Conservation (phyloP, 2,113 vertebrate species). For the Aramus guarauna region DNA sequence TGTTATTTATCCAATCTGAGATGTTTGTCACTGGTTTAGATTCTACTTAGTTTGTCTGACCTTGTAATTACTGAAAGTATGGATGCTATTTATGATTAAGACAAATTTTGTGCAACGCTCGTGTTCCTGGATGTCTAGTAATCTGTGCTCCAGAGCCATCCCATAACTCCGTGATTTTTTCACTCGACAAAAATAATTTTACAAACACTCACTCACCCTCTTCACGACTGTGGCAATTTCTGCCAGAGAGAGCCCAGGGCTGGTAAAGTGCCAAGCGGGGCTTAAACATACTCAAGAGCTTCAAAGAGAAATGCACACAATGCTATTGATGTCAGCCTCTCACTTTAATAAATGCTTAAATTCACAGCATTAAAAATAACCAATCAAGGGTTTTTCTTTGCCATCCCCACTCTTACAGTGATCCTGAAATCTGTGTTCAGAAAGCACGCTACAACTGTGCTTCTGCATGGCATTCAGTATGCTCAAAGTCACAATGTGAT, state of each 20-base stretch:
- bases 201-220: background rate
- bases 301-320: slow-evolving; percentile 61
- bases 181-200: slow-evolving; percentile 9
- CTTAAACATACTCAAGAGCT: slow-evolving; percentile 47
- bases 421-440: background rate
- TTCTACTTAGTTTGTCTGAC: background rate
- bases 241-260: slow-evolving; percentile 31
- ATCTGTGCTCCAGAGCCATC: background rate
- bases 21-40: background rate
- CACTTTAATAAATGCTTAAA: slow-evolving; percentile 49
- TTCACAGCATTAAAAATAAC: slow-evolving; percentile 58
- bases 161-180: background rate
- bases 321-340: slow-evolving; percentile 55
- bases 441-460: background rate
- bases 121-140: background rate
- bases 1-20: background rate
- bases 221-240: background rate
- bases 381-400: slow-evolving; percentile 21
- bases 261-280: slow-evolving; percentile 50
- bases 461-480: background rate
- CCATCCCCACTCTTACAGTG: background rate
- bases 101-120: background rate
- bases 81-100: background rate
- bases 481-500: background rate
- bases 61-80: background rate